Conservation (phyloP, 1,140 invertebrate species). For the Mesaphorura yosii region DNA sequence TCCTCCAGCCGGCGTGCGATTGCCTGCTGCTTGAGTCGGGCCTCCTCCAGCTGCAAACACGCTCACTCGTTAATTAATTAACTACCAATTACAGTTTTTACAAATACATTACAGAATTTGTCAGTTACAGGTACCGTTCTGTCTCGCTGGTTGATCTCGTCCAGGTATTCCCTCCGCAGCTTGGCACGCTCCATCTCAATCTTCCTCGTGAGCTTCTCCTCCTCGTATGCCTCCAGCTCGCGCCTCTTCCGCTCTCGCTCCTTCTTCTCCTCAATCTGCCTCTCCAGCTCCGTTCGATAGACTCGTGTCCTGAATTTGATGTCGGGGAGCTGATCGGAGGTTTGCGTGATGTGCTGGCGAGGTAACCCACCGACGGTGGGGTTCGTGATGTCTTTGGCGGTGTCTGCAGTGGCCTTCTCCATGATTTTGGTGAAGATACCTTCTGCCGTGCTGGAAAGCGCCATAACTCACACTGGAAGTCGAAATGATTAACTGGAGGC, state of each 20-base stretch:
- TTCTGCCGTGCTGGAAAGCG: constrained; percentile 14
- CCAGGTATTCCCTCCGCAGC: constrained; percentile 18
- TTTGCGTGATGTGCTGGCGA: constrained; percentile 23
- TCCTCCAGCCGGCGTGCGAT: constrained; percentile 26
- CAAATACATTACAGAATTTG: no score
- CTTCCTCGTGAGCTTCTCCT: constrained; percentile 22
- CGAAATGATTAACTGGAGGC: no score
- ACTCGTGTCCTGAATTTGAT: constrained; percentile 10
- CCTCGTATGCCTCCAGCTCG: constrained; percentile 18
- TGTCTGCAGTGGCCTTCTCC: constrained; percentile 17
- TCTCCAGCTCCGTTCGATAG: constrained; percentile 23
- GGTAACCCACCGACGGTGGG: background rate
- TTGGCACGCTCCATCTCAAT: constrained; percentile 27
- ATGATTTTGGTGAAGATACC: constrained; percentile 21
- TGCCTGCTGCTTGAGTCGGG: constrained; percentile 11
- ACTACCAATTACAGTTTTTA: background rate
- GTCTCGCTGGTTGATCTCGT: constrained; percentile 18
- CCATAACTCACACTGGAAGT: no score
- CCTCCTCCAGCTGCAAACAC: constrained; percentile 24
- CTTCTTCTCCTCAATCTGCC: constrained; percentile 22
- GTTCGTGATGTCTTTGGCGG: constrained; percentile 4
- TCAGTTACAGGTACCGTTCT: constrained; percentile 14
- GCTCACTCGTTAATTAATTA: background rate
- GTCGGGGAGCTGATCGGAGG: constrained; percentile 25
- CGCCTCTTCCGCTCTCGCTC: constrained; percentile 19